Evolutionary conservation across 2,888 invertebrate species (phyloP).

Genomic region (Caradrina kadenii): DNA sequence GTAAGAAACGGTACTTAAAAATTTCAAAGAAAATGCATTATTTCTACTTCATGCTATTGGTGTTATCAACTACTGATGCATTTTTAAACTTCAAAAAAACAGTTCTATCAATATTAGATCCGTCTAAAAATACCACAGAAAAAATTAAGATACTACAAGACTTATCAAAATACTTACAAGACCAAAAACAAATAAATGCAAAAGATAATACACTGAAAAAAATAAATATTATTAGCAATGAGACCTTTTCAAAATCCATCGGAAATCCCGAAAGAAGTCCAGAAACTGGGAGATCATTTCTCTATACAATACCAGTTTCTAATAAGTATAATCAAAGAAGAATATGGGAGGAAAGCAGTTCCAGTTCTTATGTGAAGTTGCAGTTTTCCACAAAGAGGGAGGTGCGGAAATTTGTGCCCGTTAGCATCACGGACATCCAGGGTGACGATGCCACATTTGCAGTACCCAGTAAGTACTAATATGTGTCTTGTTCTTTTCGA

Average conservation of each 20-base stretch:
- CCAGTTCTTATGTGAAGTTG: conserved; percentile 48
- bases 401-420: conserved; percentile 69
- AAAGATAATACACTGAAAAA: conserved; percentile 5
- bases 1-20: conserved; percentile 42
- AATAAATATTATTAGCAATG: not conserved
- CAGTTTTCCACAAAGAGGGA: conserved; percentile 69
- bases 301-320: conserved; percentile 70
- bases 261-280: not conserved
- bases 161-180: not conserved
- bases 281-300: conserved; percentile 16
- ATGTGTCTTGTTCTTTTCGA: no score
- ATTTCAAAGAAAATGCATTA: conserved; percentile 66
- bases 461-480: conserved; percentile 75
- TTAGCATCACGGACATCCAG: conserved; percentile 67
- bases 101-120: conserved; percentile 45
- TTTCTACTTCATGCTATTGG: conserved; percentile 40
- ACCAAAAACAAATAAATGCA: conserved; percentile 7
- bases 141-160: not conserved
- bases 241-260: not conserved
- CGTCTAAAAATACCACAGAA: conserved; percentile 12
- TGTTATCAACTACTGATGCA: conserved; percentile 48
- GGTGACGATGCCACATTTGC: conserved; percentile 81
- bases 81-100: conserved; percentile 58
- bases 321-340: conserved; percentile 61
- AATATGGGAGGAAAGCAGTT: not conserved